phyloP scores from a whole-genome alignment of 2,888 invertebrate genomes.

The Microplitis manilae region DNA sequence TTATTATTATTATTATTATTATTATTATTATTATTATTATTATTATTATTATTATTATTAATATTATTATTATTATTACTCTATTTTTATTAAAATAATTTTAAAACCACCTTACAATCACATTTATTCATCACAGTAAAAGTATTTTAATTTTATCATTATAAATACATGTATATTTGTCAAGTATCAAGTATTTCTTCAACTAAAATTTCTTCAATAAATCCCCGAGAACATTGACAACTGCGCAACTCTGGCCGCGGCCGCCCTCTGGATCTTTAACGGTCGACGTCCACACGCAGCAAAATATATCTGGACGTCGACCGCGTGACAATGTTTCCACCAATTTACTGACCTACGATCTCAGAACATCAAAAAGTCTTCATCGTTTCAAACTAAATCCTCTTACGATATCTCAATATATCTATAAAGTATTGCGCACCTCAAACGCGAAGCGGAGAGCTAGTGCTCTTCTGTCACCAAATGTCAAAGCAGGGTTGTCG shows the following conservation, averaged over 20 bases:
- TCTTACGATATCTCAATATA: slow-evolving; percentile 57
- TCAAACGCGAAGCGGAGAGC: no score
- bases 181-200: background rate
- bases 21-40: no score
- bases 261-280: slow-evolving; percentile 24
- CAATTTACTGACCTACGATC: slow-evolving; percentile 12
- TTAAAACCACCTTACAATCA: background rate
- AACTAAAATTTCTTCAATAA: slow-evolving; percentile 6
- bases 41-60: background rate
- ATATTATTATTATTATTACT: background rate
- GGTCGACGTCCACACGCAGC: slow-evolving; percentile 29
- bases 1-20: background rate
- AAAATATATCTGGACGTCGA: slow-evolving; percentile 33
- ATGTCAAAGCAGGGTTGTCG: no score
- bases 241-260: slow-evolving; percentile 24
- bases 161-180: background rate
- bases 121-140: slow-evolving; percentile 26
- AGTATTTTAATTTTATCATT: slow-evolving; percentile 12
- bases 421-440: background rate
- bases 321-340: slow-evolving; percentile 26
- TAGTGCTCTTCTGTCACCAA: no score
- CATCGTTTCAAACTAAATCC: background rate
- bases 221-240: background rate
- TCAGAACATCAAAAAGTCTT: slow-evolving; percentile 4
- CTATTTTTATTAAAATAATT: background rate